These are phyloP conservation scores for Chesias legatella DNA, from an alignment of 2,888 invertebrate genomes.

Conservation along the genomic window DNA sequence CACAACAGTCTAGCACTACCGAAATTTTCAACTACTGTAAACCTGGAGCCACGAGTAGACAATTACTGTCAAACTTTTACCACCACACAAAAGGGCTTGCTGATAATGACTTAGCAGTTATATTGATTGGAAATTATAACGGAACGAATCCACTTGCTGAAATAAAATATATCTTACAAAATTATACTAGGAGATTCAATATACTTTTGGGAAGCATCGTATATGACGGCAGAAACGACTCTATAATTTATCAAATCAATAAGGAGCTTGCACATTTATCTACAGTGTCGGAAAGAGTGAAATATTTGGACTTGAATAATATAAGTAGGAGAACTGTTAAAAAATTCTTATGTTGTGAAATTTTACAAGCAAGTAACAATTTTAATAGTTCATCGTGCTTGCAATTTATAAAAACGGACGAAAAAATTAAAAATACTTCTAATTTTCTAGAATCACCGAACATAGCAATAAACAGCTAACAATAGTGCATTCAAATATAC, in stretches of 20 bases:
- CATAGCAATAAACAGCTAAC: too few relatives aligned
- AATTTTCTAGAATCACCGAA: too few relatives aligned
- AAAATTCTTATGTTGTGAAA: not conserved
- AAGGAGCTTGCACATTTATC: not conserved
- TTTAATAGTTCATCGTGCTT: not conserved
- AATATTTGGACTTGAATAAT: not conserved
- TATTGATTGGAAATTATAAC: not conserved
- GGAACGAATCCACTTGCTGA: not conserved
- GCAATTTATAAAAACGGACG: not conserved
- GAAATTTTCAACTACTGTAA: slow-evolving; percentile 2
- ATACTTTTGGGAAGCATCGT: not conserved
- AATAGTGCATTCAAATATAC: too few relatives aligned
- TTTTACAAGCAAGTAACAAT: not conserved
- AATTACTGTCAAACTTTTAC: not conserved
- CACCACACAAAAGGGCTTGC: not conserved
- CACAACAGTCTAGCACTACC: not conserved
- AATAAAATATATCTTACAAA: not conserved
- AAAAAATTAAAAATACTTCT: too few relatives aligned
- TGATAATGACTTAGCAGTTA: not conserved
- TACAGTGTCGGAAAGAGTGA: not conserved
- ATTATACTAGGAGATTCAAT: not conserved
- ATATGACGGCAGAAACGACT: not conserved
- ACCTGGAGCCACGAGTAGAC: not conserved
- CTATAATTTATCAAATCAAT: not conserved
- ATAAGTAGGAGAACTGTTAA: too few relatives aligned